These are phyloP conservation scores for Grammomys surdaster DNA, from an alignment of 2,113 vertebrate species.

Conservation along the genomic window DNA sequence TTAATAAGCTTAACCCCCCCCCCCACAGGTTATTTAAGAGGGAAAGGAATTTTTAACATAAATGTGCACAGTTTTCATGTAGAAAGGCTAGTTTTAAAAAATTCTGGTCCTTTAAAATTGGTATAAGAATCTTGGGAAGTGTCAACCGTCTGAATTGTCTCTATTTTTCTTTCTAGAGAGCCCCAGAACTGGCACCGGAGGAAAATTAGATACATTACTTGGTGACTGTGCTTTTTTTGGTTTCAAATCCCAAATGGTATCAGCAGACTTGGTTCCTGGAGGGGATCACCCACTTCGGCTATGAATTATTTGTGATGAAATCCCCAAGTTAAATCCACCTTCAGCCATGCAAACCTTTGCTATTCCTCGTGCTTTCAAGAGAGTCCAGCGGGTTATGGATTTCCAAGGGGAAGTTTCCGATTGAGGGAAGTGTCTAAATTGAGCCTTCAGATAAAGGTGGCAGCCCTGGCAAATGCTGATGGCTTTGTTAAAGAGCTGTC, in stretches of 20 bases:
- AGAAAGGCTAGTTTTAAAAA: constrained; percentile 28
- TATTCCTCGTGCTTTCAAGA: background rate
- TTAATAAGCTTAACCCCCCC: constrained; percentile 40
- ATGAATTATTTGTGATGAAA: constrained; percentile 51
- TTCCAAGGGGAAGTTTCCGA: constrained; percentile 5
- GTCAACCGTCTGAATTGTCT: background rate
- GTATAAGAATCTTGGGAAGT: background rate
- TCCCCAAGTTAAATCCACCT: constrained; percentile 51
- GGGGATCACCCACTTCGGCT: background rate
- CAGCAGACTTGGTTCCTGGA: constrained; percentile 7
- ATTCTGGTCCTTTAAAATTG: background rate
- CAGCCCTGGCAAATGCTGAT: background rate
- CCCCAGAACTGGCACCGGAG: background rate
- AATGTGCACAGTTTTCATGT: constrained; percentile 25
- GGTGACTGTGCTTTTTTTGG: constrained; percentile 42
- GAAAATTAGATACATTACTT: constrained; percentile 6
- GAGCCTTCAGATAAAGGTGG: background rate
- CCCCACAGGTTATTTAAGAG: constrained; percentile 60
- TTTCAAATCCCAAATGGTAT: constrained; percentile 44
- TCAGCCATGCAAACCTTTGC: background rate
- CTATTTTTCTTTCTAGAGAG: background rate
- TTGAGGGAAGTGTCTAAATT: background rate
- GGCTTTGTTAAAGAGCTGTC: constrained; percentile 66
- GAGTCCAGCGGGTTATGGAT: background rate
- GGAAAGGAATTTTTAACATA: constrained; percentile 16